A percentile compares a stretch with the other conserved stretches of the same genome.
phyloP scores from a whole-genome alignment of 23 tunicate species.

The Corella eumyota region DNA sequence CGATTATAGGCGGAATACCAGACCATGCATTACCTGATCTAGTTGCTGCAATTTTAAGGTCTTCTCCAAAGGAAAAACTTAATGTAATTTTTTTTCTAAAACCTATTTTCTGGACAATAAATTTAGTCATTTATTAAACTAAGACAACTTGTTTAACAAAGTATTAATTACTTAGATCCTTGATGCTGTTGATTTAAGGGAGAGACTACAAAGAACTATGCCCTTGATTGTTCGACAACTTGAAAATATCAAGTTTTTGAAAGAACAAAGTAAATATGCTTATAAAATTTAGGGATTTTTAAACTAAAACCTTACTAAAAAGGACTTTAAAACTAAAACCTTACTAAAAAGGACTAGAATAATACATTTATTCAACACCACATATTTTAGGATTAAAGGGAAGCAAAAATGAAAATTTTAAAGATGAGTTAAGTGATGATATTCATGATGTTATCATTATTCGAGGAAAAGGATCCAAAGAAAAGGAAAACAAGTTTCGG shows the following conservation, averaged over 20 bases:
- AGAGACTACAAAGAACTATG: constrained; percentile 22
- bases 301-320: too few relatives aligned
- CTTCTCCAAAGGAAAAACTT: constrained; percentile 24
- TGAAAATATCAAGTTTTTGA: constrained; percentile 39
- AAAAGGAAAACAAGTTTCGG: not conserved
- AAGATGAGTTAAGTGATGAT: constrained; percentile 1
- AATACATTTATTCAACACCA: too few relatives aligned
- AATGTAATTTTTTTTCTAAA: constrained; percentile 4
- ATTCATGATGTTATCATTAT: constrained; percentile 26
- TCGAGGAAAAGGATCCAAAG: constrained; percentile 13
- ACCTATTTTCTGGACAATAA: not conserved
- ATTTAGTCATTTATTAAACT: not conserved
- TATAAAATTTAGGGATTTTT: too few relatives aligned
- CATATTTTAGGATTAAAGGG: too few relatives aligned
- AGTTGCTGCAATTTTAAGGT: constrained; percentile 22
- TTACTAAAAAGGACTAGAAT: too few relatives aligned
- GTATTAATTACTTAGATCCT: constrained; percentile 25
- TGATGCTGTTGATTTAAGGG: constrained; percentile 30
- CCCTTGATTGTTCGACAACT: constrained; percentile 35
- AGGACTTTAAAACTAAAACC: too few relatives aligned
- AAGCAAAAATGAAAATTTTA: too few relatives aligned
- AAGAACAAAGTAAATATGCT: constrained; percentile 16
- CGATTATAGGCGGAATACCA: constrained; percentile 28
- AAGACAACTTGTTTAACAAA: too few relatives aligned
- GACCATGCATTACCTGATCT: constrained; percentile 49